Evolutionary conservation across 1,140 invertebrate species (phyloP).

Genomic region (Neelides sp.): DNA sequence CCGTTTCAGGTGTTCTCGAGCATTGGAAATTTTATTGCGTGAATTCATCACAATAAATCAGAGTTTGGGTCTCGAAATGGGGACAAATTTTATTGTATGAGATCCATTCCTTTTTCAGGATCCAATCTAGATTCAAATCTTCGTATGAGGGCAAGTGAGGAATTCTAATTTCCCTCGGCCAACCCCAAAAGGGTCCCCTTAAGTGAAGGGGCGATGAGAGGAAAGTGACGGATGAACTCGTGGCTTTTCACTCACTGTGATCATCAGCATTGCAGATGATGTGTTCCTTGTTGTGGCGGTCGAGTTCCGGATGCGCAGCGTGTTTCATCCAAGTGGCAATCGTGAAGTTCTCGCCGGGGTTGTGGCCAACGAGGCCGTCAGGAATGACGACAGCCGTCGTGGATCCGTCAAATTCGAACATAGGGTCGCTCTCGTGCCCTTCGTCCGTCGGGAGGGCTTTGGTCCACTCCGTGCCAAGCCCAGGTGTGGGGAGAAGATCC

Average conservation of each 20-base stretch:
- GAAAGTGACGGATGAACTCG: not conserved
- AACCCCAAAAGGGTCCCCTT: not conserved
- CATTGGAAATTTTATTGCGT: no score
- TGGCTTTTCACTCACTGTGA: conserved; percentile 58
- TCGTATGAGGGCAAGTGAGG: no score
- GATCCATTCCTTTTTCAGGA: no score
- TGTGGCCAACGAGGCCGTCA: conserved; percentile 39
- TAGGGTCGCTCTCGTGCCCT: conserved; percentile 74
- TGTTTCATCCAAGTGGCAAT: conserved; percentile 89
- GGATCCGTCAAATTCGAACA: conserved; percentile 85
- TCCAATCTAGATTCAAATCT: no score
- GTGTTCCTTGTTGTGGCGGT: conserved; percentile 86
- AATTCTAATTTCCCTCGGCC: no score
- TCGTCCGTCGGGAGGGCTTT: conserved; percentile 75
- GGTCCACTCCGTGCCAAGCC: conserved; percentile 59
- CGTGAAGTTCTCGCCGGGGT: conserved; percentile 41
- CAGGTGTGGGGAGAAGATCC: conserved; percentile 75
- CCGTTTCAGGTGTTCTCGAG: no score
- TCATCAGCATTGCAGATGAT: conserved; percentile 91
- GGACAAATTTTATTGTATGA: no score
- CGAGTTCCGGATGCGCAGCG: conserved; percentile 51
- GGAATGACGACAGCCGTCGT: conserved; percentile 75
- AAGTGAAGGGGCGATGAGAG: not conserved
- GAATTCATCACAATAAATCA: no score
- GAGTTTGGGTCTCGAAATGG: no score